phyloP scores from a whole-genome alignment of 2,113 vertebrate genomes.

The Takifugu flavidus region DNA sequence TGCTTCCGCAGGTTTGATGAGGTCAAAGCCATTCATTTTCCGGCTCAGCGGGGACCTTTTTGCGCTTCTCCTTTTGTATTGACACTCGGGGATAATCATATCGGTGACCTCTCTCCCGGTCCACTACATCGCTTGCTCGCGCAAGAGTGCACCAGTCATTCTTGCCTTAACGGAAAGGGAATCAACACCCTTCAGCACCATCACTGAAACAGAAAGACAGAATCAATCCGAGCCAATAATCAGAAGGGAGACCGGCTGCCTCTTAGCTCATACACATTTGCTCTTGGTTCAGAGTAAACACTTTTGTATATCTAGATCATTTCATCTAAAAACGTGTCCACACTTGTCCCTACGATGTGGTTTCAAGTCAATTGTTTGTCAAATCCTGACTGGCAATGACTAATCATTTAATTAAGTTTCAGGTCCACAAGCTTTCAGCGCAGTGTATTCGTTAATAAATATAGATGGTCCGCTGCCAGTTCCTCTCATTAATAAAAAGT shows the following conservation, averaged over 20 bases:
- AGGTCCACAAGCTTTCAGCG: too few relatives aligned
- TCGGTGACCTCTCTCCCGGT: slow-evolving; percentile 60
- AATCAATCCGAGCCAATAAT: slow-evolving; percentile 50
- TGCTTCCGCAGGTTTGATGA: slow-evolving; percentile 70
- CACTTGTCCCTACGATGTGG: too few relatives aligned
- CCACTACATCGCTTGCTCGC: slow-evolving; percentile 39
- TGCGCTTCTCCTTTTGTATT: slow-evolving; percentile 60
- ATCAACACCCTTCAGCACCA: slow-evolving; percentile 42
- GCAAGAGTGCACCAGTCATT: slow-evolving; percentile 39
- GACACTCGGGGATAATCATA: slow-evolving; percentile 71
- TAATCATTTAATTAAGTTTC: too few relatives aligned
- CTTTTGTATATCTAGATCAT: too few relatives aligned
- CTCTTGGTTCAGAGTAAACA: slow-evolving; percentile 19
- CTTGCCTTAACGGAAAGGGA: slow-evolving; percentile 43
- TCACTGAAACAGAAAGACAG: slow-evolving; percentile 22
- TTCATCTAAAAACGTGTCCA: too few relatives aligned
- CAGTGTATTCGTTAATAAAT: too few relatives aligned
- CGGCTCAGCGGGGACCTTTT: slow-evolving; percentile 60
- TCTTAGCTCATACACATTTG: slow-evolving; percentile 34
- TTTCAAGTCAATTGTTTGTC: too few relatives aligned
- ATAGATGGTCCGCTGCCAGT: too few relatives aligned
- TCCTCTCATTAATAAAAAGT: too few relatives aligned
- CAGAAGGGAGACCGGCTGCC: slow-evolving; percentile 13
- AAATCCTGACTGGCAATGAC: neutral
- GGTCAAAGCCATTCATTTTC: slow-evolving; percentile 75